Evolutionary conservation across 2,113 vertebrate genomes (phyloP).

Genomic region (Phainopepla nitens): DNA sequence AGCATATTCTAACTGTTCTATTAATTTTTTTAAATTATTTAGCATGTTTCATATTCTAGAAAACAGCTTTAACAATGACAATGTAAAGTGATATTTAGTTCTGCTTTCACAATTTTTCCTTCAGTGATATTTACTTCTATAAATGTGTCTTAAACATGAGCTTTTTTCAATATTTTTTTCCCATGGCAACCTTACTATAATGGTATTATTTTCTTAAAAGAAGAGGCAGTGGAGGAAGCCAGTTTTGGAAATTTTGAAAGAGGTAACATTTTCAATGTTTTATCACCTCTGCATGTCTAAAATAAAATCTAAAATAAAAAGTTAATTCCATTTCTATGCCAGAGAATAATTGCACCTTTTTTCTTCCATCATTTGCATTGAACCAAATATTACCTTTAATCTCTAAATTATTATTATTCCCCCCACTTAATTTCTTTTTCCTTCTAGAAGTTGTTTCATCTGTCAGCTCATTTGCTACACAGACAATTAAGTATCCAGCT

Average conservation of each 20-base stretch:
- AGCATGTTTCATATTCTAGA: not conserved
- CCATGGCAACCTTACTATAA: not conserved
- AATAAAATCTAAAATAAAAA: not conserved
- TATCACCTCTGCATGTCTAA: not conserved
- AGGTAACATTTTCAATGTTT: not conserved
- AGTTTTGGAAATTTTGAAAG: not conserved
- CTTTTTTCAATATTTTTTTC: not conserved
- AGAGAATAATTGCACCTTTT: not conserved
- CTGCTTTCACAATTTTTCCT: not conserved
- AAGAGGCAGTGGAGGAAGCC: rapidly evolving
- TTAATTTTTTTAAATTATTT: not conserved
- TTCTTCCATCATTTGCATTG: not conserved
- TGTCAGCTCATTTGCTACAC: not conserved
- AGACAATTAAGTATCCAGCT: not conserved
- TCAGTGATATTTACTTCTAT: not conserved
- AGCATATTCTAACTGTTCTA: not conserved
- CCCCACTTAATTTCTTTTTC: not conserved
- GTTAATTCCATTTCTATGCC: not conserved
- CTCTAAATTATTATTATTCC: not conserved
- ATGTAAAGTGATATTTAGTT: not conserved
- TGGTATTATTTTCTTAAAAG: not conserved
- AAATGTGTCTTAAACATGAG: not conserved
- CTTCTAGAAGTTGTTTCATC: not conserved
- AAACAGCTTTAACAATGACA: not conserved
- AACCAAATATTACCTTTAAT: not conserved